Base-by-base conservation (phyloP, 92 coral and sea anemone species). In the Diadumene lineata region DNA sequence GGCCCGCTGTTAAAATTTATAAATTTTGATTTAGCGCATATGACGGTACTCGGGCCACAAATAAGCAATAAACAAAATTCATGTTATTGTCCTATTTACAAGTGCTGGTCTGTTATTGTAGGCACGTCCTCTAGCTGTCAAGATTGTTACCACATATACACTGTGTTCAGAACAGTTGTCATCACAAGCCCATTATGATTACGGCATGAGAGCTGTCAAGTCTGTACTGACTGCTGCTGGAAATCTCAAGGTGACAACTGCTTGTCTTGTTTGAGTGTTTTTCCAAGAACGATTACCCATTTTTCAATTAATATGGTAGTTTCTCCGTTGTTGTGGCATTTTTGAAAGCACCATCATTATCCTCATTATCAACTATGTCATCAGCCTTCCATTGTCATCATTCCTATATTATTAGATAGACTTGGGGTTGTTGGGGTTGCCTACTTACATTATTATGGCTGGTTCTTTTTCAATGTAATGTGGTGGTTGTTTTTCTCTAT, bases 121-220 rank as follows among this genome's bases (percentile, higher is more conserved):
- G 98, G 97, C 98, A 0, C 91, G 98, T 48, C 97, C 96, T 15
- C 76, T 94, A 61, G 97, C 97, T 61, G 96, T 94, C 48, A 94
- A 94, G 82, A 94, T 94, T 70, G 98, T 94, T 79, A 94, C 98
- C 28, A 94, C 98, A 0, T 94, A 94, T 77, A 94, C 98, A 9
- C 79, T 94, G 74, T 94, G 98, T 58, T 92, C 98, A 18, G 98
- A 94, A 65, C 98, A 94, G 78, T 72, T 94, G 66, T 94, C 98
- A 33, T 94, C 98, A 10, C 98, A 94, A 75, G 97, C 92, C 73
- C 98, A 94, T 78, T 94, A 94, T 60, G 98, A 94, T 74, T 94
- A 94, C 74, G 98, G 98, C 34, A 94, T 94, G 98, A 88, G 98
- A 53, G 98, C 98, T 48, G 98, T 94, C 64, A 94, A 94, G 90